These are phyloP conservation scores for Nebria brevicollis DNA, from an alignment of 2,888 invertebrate genomes.

Conservation along the genomic window DNA sequence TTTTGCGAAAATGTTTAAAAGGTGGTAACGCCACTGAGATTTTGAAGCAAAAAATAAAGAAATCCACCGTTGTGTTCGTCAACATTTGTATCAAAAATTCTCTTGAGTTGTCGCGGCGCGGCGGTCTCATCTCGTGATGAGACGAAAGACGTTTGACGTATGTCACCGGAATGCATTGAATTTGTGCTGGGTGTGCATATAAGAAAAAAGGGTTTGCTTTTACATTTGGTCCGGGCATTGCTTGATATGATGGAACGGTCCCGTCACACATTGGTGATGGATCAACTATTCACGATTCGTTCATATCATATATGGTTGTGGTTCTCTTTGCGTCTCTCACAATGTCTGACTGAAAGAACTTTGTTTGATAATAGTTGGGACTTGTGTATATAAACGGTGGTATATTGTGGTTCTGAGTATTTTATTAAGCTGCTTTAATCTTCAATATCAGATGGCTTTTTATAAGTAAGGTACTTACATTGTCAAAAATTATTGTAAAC, in stretches of 20 bases:
- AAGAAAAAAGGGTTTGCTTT: neutral
- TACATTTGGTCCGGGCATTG: neutral
- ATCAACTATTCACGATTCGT: constrained; percentile 4
- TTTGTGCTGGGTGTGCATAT: neutral
- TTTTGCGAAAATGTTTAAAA: neutral
- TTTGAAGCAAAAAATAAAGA: neutral
- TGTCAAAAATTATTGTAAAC: too few relatives aligned
- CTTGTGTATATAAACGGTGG: neutral
- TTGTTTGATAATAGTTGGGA: neutral
- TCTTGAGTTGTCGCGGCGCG: neutral
- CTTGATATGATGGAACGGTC: constrained; percentile 19
- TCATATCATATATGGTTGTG: neutral
- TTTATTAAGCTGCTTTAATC: constrained; percentile 7
- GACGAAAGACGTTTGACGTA: neutral
- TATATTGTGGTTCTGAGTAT: constrained; percentile 12
- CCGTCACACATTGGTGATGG: constrained; percentile 20
- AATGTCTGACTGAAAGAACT: neutral
- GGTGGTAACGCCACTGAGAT: neutral
- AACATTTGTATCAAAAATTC: neutral
- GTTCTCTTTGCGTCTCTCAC: neutral
- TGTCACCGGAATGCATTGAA: neutral
- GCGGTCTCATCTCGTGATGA: neutral
- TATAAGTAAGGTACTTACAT: neutral
- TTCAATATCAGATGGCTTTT: neutral
- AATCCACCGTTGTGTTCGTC: neutral